Base-by-base conservation (phyloP, 2,888 invertebrate genomes). In the Mimas tiliae region DNA sequence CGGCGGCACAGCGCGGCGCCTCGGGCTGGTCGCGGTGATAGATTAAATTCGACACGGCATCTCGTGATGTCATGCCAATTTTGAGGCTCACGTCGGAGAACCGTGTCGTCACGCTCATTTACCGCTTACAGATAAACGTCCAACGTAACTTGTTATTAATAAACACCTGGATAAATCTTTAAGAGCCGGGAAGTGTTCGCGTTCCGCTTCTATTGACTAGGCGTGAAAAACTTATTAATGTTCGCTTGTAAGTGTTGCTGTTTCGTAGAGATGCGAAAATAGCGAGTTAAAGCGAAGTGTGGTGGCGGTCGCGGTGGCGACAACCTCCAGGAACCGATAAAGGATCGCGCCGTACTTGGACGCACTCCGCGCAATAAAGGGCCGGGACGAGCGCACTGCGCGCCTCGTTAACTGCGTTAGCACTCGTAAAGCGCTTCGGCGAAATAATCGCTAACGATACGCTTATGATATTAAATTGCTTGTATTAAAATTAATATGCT, bases 41-140 rank as follows among this genome's bases (percentile, higher is more conserved):
- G 93, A 93, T 93, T 93, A 91, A 90, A 93, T 93, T 91, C 86
- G 93, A 87, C 90, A 91, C 92, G 92, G 88, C 84, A 91, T 88
- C 90, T 91, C 91, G 85, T 89, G 89, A 88, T 91, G 92, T 91
- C 91, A 92, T 88, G 93, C 91, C 90, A 89, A 93, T 91, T 91
- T 86, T 78, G 84, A 84, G 80, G 73, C 79, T 83, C 81, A 82
- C 81, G 78, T 81, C 84, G 80, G 75, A 79, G 74, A 71, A 81
- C 74, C 83, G 80, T 79, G 82, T 82, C 90, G 90, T 89, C 91
- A 91, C 89, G 91, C 87, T 87, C 81, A 84, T 89, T 90, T 81
- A 72, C 80, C 75, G 79, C 78, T 78, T 76, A 77, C 79, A 68
- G 70, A 74, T 73, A 63, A 71, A 71, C 74, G 77, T 80, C 78